Evolutionary conservation across 2,888 invertebrate species (phyloP).

Genomic region (Cerceris ruficornis): DNA sequence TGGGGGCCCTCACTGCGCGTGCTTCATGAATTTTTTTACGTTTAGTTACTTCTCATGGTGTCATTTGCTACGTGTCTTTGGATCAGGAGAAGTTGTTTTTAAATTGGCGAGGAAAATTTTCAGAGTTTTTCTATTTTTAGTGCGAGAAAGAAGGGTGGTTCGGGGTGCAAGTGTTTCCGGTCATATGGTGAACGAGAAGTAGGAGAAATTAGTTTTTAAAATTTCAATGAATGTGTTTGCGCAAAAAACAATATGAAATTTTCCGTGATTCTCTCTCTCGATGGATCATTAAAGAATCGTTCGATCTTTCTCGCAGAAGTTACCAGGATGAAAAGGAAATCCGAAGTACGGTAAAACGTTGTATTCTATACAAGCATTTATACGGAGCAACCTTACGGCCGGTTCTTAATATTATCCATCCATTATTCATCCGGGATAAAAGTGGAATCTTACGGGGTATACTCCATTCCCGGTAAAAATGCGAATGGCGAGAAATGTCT

Average conservation of each 20-base stretch:
- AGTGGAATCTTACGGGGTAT: conserved; percentile 59
- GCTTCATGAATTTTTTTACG: conserved; percentile 47
- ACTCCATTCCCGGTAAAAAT: conserved; percentile 67
- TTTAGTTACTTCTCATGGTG: no score
- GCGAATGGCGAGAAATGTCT: conserved; percentile 66
- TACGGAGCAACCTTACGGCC: conserved; percentile 52
- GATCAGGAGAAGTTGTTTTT: no score
- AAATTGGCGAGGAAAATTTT: no score
- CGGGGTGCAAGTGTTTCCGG: no score
- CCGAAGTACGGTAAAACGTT: conserved; percentile 12
- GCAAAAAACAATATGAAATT: no score
- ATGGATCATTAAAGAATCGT: neutral
- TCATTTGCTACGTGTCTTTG: no score
- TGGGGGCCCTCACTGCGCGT: conserved; percentile 57
- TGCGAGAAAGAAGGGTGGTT: no score
- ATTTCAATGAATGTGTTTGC: no score
- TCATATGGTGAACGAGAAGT: no score
- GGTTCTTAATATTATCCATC: conserved; percentile 71
- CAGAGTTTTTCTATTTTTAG: no score
- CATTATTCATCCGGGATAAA: conserved; percentile 76
- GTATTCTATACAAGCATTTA: conserved; percentile 48
- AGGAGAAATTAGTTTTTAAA: no score
- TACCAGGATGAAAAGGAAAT: conserved; percentile 5
- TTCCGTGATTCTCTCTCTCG: neutral
- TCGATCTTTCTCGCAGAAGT: neutral